Evolutionary conservation across 2,797 vertebrate genomes (phyloP).

Genomic region (Chelmon rostratus): DNA sequence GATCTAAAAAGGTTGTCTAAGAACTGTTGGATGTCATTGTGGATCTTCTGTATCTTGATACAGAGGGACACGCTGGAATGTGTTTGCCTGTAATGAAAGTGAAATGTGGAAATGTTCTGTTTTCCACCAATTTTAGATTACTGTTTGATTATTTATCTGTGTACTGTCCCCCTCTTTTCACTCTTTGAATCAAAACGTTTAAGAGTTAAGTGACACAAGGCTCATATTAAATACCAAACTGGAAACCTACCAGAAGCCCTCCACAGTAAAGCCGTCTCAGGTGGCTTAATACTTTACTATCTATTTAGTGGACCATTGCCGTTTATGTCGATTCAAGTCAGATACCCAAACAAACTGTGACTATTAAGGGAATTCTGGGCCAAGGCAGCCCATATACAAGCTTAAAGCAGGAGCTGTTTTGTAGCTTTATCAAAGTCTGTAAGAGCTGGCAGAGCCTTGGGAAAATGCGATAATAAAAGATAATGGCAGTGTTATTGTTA

Average conservation of each 20-base stretch:
- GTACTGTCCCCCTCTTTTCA: background rate
- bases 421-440: slow-evolving; percentile 71
- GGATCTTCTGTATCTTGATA: background rate
- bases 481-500: slow-evolving; percentile 80
- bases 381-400: slow-evolving; percentile 49
- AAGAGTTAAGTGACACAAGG: slow-evolving; percentile 32
- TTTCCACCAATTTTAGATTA: slow-evolving; percentile 30
- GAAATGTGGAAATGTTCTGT: slow-evolving; percentile 29
- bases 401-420: slow-evolving; percentile 66
- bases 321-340: slow-evolving; percentile 61
- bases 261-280: slow-evolving; percentile 52
- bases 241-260: slow-evolving; percentile 46
- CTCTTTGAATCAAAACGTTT: slow-evolving; percentile 26
- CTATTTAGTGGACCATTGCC: slow-evolving; percentile 71
- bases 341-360: slow-evolving; percentile 60
- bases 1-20: background rate
- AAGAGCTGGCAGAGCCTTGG: slow-evolving; percentile 58
- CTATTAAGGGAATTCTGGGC: slow-evolving; percentile 64
- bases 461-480: slow-evolving; percentile 80
- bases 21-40: background rate
- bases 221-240: slow-evolving; percentile 44
- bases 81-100: slow-evolving; percentile 20
- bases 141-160: slow-evolving; percentile 35
- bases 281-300: slow-evolving; percentile 60
- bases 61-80: slow-evolving; percentile 18